A percentile compares a stretch with the other conserved stretches of the same genome.
These are phyloP conservation scores for Aleiodes leptofemur DNA, from an alignment of 2,888 invertebrate genomes.

Conservation along the genomic window DNA sequence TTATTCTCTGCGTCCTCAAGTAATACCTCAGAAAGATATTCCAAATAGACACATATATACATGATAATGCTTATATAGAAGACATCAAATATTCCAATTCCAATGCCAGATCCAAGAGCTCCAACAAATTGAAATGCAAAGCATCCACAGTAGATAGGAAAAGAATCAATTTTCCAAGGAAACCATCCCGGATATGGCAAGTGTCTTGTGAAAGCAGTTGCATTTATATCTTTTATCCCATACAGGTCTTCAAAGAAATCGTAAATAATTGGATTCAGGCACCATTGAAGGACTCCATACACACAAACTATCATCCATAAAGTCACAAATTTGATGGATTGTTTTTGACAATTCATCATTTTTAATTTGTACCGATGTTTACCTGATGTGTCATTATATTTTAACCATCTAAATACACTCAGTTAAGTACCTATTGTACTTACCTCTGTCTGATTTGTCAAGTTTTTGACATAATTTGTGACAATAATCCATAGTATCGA, in stretches of 20 bases:
- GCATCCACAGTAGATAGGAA: conserved; percentile 51
- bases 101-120: conserved; percentile 54
- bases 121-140: conserved; percentile 59
- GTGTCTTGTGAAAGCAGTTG: conserved; percentile 36
- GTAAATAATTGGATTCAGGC: conserved; percentile 57
- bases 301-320: conserved; percentile 53
- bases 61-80: conserved; percentile 58
- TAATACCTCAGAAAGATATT: conserved; percentile 56
- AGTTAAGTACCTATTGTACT: background rate
- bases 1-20: conserved; percentile 17
- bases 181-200: conserved; percentile 59
- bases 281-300: conserved; percentile 60
- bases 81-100: conserved; percentile 56
- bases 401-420: background rate
- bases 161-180: conserved; percentile 54
- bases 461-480: conserved; percentile 54
- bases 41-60: conserved; percentile 55
- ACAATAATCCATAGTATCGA: conserved; percentile 54
- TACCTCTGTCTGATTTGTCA: conserved; percentile 50
- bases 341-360: conserved; percentile 44
- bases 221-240: conserved; percentile 2
- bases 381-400: conserved; percentile 32
- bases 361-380: conserved; percentile 19
- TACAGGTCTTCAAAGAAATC: conserved; percentile 39
- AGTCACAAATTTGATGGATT: conserved; percentile 48